Evolutionary conservation across 1,140 invertebrate species (phyloP).

Genomic region (Hylaeus anthracinus): DNA sequence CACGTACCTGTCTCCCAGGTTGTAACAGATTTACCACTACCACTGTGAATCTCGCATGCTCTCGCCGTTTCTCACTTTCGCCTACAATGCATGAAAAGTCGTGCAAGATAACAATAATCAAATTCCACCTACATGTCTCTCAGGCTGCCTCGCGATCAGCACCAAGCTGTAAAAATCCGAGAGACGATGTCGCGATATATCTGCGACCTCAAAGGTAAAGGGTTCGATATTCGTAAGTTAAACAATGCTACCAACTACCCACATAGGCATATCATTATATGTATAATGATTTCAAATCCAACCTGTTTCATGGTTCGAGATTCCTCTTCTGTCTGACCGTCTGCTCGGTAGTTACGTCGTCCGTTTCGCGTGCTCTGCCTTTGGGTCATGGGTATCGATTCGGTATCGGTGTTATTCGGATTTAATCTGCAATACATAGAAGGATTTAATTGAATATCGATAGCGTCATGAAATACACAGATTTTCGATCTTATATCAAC

Average conservation of each 20-base stretch:
- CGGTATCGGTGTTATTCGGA: conserved; percentile 63
- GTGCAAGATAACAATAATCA: too few relatives aligned
- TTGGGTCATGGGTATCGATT: conserved; percentile 75
- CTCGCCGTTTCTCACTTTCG: too few relatives aligned
- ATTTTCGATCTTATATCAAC: not conserved
- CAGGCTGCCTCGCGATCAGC: too few relatives aligned
- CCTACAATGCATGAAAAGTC: too few relatives aligned
- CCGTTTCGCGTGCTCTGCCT: conserved; percentile 60
- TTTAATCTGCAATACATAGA: conserved; percentile 63
- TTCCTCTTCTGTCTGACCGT: conserved; percentile 72
- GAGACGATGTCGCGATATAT: too few relatives aligned
- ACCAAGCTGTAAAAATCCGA: too few relatives aligned
- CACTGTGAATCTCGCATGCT: too few relatives aligned
- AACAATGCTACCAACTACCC: not conserved
- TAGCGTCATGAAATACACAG: not conserved
- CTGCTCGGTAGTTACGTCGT: conserved; percentile 61
- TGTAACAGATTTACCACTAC: too few relatives aligned
- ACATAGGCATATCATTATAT: too few relatives aligned
- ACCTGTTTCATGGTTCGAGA: conserved; percentile 77
- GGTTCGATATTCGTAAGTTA: not conserved
- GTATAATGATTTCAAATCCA: not conserved
- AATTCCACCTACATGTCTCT: too few relatives aligned
- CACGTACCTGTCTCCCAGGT: too few relatives aligned
- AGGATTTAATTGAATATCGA: not conserved
- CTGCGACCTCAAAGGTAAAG: not conserved